Evolutionary conservation across 1,140 invertebrate species (phyloP).

Genomic region (Hypsibius dujardini): DNA sequence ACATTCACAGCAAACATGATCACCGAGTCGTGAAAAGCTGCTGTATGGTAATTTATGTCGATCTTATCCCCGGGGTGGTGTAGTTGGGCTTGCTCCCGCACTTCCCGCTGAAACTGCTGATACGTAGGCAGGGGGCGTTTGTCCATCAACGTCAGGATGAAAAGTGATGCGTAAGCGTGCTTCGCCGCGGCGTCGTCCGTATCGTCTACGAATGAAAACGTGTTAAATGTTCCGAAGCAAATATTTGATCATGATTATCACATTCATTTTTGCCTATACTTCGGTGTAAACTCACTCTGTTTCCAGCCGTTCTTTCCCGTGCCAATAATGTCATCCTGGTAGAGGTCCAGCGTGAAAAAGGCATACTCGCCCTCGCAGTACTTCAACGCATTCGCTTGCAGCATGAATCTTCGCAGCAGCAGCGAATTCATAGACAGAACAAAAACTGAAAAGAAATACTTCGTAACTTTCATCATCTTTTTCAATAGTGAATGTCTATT

Average conservation of each 20-base stretch:
- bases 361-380: constrained; percentile 10
- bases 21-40: constrained; percentile 10
- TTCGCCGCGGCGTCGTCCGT: not conserved
- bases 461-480: no score
- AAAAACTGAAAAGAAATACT: not conserved
- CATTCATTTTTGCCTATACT: not conserved
- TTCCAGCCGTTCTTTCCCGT: constrained; percentile 1
- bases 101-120: not conserved
- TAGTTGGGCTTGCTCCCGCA: not conserved
- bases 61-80: not conserved
- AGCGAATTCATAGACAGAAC: not conserved
- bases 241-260: not conserved
- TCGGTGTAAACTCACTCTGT: constrained; percentile 1
- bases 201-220: not conserved
- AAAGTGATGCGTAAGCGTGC: constrained; percentile 6
- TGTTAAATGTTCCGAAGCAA: no score
- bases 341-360: constrained; percentile 10
- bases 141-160: constrained; percentile 5
- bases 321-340: constrained; percentile 8
- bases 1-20: constrained; percentile 10
- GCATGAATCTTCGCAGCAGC: constrained; percentile 12
- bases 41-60: constrained; percentile 12
- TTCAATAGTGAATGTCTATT: no score
- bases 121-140: not conserved
- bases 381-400: not conserved